phyloP scores from a whole-genome alignment of 2,113 vertebrate species.

The Corvus hawaiiensis region DNA sequence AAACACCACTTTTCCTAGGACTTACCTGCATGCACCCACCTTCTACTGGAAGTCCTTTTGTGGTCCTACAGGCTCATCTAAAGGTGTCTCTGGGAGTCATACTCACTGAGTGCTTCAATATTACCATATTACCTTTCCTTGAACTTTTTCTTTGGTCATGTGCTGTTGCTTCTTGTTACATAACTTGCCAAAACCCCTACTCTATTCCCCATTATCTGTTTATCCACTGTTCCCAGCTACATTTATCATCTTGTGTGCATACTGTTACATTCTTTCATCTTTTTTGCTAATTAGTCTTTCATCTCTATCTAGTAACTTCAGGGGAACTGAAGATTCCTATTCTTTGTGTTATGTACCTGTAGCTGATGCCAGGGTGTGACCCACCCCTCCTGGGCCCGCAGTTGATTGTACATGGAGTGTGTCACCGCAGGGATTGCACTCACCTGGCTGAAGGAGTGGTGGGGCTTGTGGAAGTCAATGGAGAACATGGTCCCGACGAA shows the following conservation, averaged over 20 bases:
- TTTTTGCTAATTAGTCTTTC: not conserved
- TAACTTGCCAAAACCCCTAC: not conserved
- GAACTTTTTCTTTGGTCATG: not conserved
- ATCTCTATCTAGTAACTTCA: not conserved
- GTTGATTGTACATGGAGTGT: accelerated
- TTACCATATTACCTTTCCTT: not conserved
- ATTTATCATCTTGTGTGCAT: not conserved
- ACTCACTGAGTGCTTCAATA: not conserved
- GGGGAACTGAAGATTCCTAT: not conserved
- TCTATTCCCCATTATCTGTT: not conserved
- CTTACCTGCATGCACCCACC: not conserved
- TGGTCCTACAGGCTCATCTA: not conserved
- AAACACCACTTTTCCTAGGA: not conserved
- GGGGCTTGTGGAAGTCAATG: not conserved
- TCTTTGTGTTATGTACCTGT: not conserved
- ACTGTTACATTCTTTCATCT: not conserved
- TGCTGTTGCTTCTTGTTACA: not conserved
- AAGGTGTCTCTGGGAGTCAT: not conserved
- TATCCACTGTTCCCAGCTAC: not conserved
- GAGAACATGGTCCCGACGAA: conserved; percentile 65
- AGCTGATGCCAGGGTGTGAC: not conserved
- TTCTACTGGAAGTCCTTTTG: not conserved
- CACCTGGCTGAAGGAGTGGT: conserved; percentile 21
- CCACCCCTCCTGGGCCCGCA: not conserved
- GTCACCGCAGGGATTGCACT: accelerated